Base-by-base conservation (phyloP, 2,113 vertebrate genomes). In the Aviceda subcristata region DNA sequence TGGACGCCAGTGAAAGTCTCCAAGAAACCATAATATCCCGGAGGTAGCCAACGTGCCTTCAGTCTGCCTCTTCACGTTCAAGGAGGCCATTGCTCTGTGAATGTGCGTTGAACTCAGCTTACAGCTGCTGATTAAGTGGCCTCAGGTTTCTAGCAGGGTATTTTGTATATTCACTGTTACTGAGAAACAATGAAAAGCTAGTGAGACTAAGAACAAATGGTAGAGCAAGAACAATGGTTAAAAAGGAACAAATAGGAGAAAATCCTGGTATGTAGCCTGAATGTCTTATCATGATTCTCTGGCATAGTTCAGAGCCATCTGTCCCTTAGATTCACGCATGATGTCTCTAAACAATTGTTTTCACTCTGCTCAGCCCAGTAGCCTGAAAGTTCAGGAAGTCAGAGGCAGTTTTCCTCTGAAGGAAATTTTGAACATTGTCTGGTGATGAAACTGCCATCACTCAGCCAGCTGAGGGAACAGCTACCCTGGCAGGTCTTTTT, bases 341-440 rank as follows among this genome's bases (percentile, higher is more conserved):
- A 50, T 79, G 83, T 46, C 80, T 95, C 80, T 90, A 62, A 95
- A 76, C 45, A 91, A 91, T 68, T 72, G 74, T 83, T 85, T 96
- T 94, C 57, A 76, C 45, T 87, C 71, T 95, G 76, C 64, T 94
- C 53, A 91, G 76, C 66, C 76, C 86, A 82, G 89, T 69, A 90
- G 66, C 43, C 67, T 86, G 45, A 85, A 85, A 94, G 84, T 95
- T 94, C 92, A 92, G 85, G 78, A 89, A 93, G 82, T 79, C 56
- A 89, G 60, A 71, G 53, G 27, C 66, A 73, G 24, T 62, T 88
- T 76, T 95, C 32, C 46, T 87, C 71, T 29, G 77, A 94, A 90
- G 30, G 59, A 85, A 95, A 78, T 69, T 79, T 50, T 73, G 69
- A 87, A 66, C 48, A 85, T n/a, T 82, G 27, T 15, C 64, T 92